Evolutionary conservation across 2,888 invertebrate genomes (phyloP).

Genomic region (Acrocera orbiculus): DNA sequence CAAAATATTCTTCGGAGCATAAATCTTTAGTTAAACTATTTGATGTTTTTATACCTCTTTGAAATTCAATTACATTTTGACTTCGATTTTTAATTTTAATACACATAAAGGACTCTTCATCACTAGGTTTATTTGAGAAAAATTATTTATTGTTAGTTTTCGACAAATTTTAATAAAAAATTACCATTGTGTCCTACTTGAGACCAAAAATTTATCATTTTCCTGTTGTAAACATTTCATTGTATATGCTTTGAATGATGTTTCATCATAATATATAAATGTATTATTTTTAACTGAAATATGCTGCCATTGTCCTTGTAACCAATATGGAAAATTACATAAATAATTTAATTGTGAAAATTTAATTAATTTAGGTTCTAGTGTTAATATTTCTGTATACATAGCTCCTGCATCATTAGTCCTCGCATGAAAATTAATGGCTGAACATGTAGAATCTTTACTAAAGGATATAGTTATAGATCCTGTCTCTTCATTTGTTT

Average conservation of each 20-base stretch:
- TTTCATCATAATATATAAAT: conserved; percentile 34
- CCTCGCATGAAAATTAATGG: too few species aligned
- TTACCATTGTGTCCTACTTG: conserved; percentile 33
- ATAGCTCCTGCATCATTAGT: conserved; percentile 23
- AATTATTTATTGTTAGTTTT: neutral
- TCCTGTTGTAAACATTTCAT: conserved; percentile 30
- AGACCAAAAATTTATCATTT: conserved; percentile 33
- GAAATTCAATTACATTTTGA: conserved; percentile 14
- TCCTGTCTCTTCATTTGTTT: conserved; percentile 33
- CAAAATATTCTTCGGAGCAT: conserved; percentile 35
- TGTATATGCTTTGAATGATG: conserved; percentile 35
- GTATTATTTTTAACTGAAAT: conserved; percentile 32
- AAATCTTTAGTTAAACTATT: conserved; percentile 3
- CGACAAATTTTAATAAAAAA: neutral
- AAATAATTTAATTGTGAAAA: conserved; percentile 26
- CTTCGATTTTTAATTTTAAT: conserved; percentile 12
- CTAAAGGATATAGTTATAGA: conserved; percentile 40
- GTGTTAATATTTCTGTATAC: conserved; percentile 36
- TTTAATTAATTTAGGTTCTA: conserved; percentile 27
- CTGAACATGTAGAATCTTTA: conserved; percentile 42
- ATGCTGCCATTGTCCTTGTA: conserved; percentile 44
- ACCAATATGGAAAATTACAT: conserved; percentile 41
- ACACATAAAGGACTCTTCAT: conserved; percentile 14
- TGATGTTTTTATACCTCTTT: conserved; percentile 10
- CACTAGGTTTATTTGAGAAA: conserved; percentile 2